Percentiles rank a stretch among this genome's conserved stretches.
Conservation (phyloP, 2,797 vertebrate genomes). For the Rhinophrynus dorsalis region DNA sequence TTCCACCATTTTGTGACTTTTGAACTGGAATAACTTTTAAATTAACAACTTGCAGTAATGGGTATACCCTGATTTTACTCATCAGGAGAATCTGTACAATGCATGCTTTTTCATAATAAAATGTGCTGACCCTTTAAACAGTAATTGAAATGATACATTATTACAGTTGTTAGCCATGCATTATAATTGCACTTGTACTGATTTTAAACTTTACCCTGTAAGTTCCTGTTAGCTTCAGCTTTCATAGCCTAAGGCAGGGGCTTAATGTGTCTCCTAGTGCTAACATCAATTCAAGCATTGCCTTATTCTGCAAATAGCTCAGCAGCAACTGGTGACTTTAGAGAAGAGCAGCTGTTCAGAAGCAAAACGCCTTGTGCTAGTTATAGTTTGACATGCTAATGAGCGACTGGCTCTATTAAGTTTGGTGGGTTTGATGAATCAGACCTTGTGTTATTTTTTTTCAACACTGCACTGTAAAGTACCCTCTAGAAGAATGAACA, state of each 20-base stretch:
- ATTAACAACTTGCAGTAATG: too few species aligned
- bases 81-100: too few species aligned
- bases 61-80: too few species aligned
- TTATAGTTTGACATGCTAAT: conserved; percentile 42
- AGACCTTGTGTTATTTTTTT: conserved; percentile 16
- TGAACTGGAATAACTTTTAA: too few species aligned
- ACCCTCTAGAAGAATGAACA: background rate
- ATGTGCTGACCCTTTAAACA: too few species aligned
- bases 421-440: conserved; percentile 25
- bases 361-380: conserved; percentile 40
- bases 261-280: conserved; percentile 31
- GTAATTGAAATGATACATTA: conserved; percentile 15
- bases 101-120: too few species aligned
- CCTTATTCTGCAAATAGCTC: conserved; percentile 40
- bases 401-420: conserved; percentile 40
- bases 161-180: background rate
- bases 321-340: conserved; percentile 39
- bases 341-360: conserved; percentile 41
- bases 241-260: conserved; percentile 25
- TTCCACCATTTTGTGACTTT: too few species aligned
- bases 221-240: conserved; percentile 12
- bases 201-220: conserved; percentile 8
- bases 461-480: conserved; percentile 2
- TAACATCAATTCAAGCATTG: conserved; percentile 39
- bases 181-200: background rate